Conservation (phyloP, 2,113 vertebrate genomes). For the Gambusia affinis region DNA sequence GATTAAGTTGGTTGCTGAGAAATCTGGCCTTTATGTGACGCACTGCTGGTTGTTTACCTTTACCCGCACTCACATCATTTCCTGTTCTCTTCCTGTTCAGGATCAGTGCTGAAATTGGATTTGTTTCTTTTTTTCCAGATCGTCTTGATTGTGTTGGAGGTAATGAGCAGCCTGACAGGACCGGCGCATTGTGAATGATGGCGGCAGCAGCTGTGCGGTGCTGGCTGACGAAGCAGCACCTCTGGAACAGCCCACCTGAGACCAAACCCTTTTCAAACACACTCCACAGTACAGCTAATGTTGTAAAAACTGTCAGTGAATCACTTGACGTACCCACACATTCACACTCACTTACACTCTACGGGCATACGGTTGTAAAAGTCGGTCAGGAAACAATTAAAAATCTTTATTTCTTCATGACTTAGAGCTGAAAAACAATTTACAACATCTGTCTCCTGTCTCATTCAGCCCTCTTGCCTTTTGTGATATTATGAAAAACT, state of each 20-base stretch:
- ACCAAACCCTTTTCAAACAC: conserved; percentile 24
- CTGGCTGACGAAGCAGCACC: conserved; percentile 23
- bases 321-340: not conserved
- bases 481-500: not conserved
- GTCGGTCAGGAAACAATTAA: not conserved
- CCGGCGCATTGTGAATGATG: conserved; percentile 17
- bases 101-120: conserved; percentile 9
- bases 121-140: conserved; percentile 32
- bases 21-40: conserved; percentile 9
- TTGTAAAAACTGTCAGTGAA: not conserved
- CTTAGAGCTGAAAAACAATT: not conserved
- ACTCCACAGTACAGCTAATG: not conserved
- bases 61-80: conserved; percentile 29
- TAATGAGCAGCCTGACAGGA: conserved; percentile 31
- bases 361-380: not conserved
- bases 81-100: conserved; percentile 55
- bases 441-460: not conserved
- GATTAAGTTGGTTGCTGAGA: conserved; percentile 25
- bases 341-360: not conserved
- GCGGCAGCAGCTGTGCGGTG: conserved; percentile 26
- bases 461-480: not conserved
- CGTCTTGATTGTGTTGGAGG: conserved; percentile 44
- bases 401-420: not conserved
- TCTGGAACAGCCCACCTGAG: conserved; percentile 42
- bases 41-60: conserved; percentile 27